A percentile compares a stretch with the other conserved stretches of the same genome.
Evolutionary conservation across 1,140 invertebrate species (phyloP).

Genomic region (Philopotamus ludificatus): DNA sequence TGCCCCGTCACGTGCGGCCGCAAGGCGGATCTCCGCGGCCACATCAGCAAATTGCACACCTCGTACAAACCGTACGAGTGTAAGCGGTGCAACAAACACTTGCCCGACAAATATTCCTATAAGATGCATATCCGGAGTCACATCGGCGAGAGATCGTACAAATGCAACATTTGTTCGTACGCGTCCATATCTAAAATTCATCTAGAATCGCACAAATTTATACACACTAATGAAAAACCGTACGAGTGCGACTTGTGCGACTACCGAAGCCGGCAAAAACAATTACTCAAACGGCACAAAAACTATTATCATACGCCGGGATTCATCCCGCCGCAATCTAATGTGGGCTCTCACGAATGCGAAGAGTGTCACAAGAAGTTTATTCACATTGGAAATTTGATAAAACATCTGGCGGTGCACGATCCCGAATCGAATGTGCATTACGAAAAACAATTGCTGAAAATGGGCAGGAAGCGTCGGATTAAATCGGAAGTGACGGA

Average conservation of each 20-base stretch:
- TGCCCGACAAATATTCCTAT: constrained; percentile 77
- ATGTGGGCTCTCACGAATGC: constrained; percentile 83
- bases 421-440: constrained; percentile 75
- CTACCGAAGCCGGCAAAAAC: constrained; percentile 77
- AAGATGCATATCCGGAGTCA: constrained; percentile 67
- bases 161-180: constrained; percentile 87
- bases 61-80: constrained; percentile 83
- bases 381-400: constrained; percentile 84
- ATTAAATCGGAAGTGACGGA: constrained; percentile 52
- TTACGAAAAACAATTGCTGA: constrained; percentile 68
- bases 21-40: constrained; percentile 91
- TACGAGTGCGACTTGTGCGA: constrained; percentile 75
- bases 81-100: constrained; percentile 82
- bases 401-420: constrained; percentile 82
- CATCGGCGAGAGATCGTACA: constrained; percentile 92
- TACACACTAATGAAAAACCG: constrained; percentile 87
- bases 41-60: constrained; percentile 89
- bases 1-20: constrained; percentile 91
- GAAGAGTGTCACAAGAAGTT: constrained; percentile 78
- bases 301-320: constrained; percentile 87
- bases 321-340: constrained; percentile 77
- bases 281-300: constrained; percentile 81
- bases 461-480: constrained; percentile 71
- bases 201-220: constrained; percentile 87
- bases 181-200: constrained; percentile 85